Percentiles rank a stretch among this genome's conserved stretches.
Conservation (phyloP, 2,113 vertebrate species). For the Marcusenius ussheri region DNA sequence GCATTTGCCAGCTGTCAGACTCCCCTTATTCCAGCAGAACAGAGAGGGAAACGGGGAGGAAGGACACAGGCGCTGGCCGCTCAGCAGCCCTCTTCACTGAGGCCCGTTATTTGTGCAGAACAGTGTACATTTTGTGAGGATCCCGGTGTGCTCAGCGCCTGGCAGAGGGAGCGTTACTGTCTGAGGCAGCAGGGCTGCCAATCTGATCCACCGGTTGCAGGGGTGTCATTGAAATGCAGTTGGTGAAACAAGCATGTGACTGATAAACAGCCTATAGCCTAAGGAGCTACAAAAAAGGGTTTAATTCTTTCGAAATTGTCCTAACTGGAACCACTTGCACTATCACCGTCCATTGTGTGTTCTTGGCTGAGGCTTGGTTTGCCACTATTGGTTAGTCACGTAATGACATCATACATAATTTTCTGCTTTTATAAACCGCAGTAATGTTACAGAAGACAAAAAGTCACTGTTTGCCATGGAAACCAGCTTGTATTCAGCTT, state of each 20-base stretch:
- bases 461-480: constrained; percentile 43
- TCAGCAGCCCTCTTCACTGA: neutral
- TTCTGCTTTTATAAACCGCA: constrained; percentile 28
- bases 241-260: constrained; percentile 6
- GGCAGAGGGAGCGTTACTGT: constrained; percentile 43
- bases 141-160: constrained; percentile 17
- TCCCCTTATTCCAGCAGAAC: constrained; percentile 38
- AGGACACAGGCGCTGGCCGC: neutral
- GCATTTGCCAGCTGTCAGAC: constrained; percentile 47
- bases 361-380: neutral
- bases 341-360: neutral
- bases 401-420: constrained; percentile 14
- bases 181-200: constrained; percentile 34
- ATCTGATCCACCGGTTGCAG: constrained; percentile 43
- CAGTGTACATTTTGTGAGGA: constrained; percentile 9
- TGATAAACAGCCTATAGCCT: constrained; percentile 18
- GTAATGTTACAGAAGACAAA: constrained; percentile 42
- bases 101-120: neutral
- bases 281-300: neutral
- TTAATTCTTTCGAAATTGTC: constrained; percentile 11
- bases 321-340: constrained; percentile 18
- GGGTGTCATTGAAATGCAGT: constrained; percentile 37
- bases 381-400: neutral
- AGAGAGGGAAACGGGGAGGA: neutral
- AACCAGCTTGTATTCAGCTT: constrained; percentile 31